Evolutionary conservation across 2,113 vertebrate species (phyloP).

Genomic region (Electrona antarctica): DNA sequence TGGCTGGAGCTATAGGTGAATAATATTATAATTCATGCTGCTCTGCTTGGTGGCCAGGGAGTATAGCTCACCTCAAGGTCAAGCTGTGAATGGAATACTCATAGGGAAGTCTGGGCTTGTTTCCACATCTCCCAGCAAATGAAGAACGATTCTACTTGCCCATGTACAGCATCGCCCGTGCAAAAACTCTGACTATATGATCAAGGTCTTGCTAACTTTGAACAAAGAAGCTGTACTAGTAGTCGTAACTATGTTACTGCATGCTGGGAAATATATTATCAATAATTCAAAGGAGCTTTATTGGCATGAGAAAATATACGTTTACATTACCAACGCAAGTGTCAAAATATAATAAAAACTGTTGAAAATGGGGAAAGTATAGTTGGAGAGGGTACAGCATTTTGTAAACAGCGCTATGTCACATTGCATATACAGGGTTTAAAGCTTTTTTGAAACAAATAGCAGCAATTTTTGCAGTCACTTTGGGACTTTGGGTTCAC

Average conservation of each 20-base stretch:
- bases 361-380: too few species aligned
- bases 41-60: constrained; percentile 66
- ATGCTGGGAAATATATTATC: not conserved
- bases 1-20: constrained; percentile 62
- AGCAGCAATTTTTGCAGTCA: too few species aligned
- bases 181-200: not conserved
- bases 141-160: constrained; percentile 39
- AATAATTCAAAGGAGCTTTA: too few species aligned
- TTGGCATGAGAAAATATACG: too few species aligned
- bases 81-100: constrained; percentile 81
- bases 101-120: constrained; percentile 70
- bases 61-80: constrained; percentile 79
- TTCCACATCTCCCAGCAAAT: constrained; percentile 59
- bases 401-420: too few species aligned
- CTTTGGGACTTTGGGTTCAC: too few species aligned
- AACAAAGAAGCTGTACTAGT: constrained; percentile 24
- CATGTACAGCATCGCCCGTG: constrained; percentile 12
- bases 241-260: too few species aligned
- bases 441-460: too few species aligned
- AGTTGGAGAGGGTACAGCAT: too few species aligned
- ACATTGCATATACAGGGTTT: too few species aligned
- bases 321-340: too few species aligned
- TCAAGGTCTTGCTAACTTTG: constrained; percentile 34
- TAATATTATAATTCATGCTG: constrained; percentile 76
- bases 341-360: too few species aligned